phyloP scores from a whole-genome alignment of 2,113 vertebrate species.

The Apus apus region DNA sequence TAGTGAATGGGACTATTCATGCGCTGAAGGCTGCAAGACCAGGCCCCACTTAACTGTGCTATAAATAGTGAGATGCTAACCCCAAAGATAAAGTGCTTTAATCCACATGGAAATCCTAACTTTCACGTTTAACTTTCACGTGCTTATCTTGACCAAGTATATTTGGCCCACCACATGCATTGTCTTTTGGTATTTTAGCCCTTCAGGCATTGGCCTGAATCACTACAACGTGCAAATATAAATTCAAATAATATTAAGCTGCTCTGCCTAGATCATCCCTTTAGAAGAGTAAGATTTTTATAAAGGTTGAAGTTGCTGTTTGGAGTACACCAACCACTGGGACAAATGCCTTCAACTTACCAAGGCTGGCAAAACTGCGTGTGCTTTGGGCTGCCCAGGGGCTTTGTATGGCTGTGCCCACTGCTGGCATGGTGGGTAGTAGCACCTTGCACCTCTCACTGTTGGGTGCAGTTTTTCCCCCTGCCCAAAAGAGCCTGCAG shows the following conservation, averaged over 20 bases:
- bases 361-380: fast-evolving
- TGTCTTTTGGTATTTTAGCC: background rate
- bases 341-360: background rate
- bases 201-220: background rate
- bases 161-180: background rate
- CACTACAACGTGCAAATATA: background rate
- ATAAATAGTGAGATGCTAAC: background rate
- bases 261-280: background rate
- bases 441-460: fast-evolving
- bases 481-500: background rate
- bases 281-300: background rate
- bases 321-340: background rate
- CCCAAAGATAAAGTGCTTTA: background rate
- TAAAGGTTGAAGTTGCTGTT: background rate
- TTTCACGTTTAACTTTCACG: too few relatives aligned
- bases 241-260: background rate
- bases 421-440: fast-evolving
- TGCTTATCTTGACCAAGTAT: background rate
- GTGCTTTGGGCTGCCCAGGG: background rate
- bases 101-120: background rate
- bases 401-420: background rate
- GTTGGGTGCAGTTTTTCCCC: background rate
- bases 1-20: background rate
- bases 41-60: background rate
- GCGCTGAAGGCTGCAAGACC: background rate